These are phyloP conservation scores for Horisme vitalbata DNA, from an alignment of 2,888 invertebrate species.

Conservation along the genomic window DNA sequence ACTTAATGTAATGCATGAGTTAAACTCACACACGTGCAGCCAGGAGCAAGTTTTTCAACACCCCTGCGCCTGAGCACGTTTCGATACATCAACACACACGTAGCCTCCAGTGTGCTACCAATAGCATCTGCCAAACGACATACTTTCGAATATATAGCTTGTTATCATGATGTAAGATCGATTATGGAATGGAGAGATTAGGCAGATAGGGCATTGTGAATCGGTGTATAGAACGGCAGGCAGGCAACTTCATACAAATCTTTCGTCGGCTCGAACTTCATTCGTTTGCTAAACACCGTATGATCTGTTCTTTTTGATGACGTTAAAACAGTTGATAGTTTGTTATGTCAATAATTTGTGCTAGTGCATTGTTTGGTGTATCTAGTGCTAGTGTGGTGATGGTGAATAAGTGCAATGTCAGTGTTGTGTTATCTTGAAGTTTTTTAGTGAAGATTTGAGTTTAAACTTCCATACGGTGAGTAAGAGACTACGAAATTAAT, in stretches of 20 bases:
- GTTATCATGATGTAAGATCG: not conserved
- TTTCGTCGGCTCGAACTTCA: constrained; percentile 61
- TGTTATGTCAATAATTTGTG: constrained; percentile 72
- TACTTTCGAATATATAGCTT: constrained; percentile 29
- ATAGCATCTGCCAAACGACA: constrained; percentile 4
- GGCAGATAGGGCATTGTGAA: not conserved
- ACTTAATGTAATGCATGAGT: no score
- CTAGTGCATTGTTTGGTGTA: constrained; percentile 46
- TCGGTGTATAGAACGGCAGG: constrained; percentile 43
- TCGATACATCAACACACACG: constrained; percentile 44
- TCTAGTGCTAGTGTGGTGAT: constrained; percentile 34
- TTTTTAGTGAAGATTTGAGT: constrained; percentile 18
- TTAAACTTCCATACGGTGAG: constrained; percentile 11
- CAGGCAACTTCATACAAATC: constrained; percentile 71
- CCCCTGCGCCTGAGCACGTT: constrained; percentile 47
- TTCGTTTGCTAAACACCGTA: constrained; percentile 59
- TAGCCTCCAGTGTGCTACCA: constrained; percentile 11
- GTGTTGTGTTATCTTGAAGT: constrained; percentile 30
- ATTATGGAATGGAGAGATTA: not conserved
- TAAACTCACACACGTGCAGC: constrained; percentile 41
- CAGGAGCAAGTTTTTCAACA: constrained; percentile 33
- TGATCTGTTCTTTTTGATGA: constrained; percentile 64
- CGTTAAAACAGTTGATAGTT: constrained; percentile 63
- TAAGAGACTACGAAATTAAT: not conserved
- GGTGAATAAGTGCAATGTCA: constrained; percentile 40